Evolutionary conservation across 37 sponge, comb jelly and placozoan genomes (phyloP), one percentile per base, ranked within the genome.

Genomic region (Crambe crambe): DNA sequence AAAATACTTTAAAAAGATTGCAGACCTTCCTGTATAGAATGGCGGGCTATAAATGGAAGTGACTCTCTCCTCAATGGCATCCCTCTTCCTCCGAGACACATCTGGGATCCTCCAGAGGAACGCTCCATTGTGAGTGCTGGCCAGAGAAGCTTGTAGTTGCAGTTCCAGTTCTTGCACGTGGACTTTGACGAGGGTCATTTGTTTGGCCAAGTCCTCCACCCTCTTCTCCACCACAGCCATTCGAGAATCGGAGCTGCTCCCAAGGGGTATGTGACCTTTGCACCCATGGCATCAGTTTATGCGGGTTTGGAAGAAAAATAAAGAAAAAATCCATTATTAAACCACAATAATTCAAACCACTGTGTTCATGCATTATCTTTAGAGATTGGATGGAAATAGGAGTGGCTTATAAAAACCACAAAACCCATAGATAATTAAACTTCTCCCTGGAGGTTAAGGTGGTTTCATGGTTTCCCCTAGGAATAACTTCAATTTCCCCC

Each of bases 21-120:
- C 61, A 31, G 9, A 65, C 66, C 66, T 65, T 36, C 86, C 89
- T 2, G 93, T 92, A 63, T 92, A 92, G 70, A 88, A 92, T 1
- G 93, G 91, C 15, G 91, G 95, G 70, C 87, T 87, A 64, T 94
- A 94, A 27, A 94, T 85, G 25, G 91, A 87, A 34, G 88, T 89
- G n/a, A 90, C 76, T 15, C 84, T 31, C 10, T 81, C 92, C 10
- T 83, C 78, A 12, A 75, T 76, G 1, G 95, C 95, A 67, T 94
- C 95, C 74, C 88, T 61, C 30, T 51, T 80, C 67, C 95, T 83
- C 23, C 86, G 58, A 18, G 37, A 17, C n/a, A 94, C 82, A 37
- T 94, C 95, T 17, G 95, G 90, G 29, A 94, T 87, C 12, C 90
- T 44, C 95, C 95, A 94, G 37, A 94, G 59, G 58, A 90, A 87